Conservation (phyloP, 1,140 invertebrate species). For the Holotrichia oblita region DNA sequence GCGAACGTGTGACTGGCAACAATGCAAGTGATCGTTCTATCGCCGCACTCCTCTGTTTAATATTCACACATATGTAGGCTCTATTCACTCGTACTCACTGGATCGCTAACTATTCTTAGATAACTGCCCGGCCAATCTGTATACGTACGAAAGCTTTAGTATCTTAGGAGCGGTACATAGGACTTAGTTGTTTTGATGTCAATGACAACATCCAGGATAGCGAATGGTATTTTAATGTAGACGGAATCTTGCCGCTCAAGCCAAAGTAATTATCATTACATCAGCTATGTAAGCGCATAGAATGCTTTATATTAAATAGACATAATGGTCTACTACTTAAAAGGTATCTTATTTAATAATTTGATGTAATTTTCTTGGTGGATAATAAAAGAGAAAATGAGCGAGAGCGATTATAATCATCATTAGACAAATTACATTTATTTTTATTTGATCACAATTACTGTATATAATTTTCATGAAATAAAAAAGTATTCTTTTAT, state of each 20-base stretch:
- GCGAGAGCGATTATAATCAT: not conserved
- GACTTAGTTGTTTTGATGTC: too few relatives aligned
- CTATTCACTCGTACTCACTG: too few relatives aligned
- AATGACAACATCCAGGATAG: not conserved
- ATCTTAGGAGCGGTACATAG: not conserved
- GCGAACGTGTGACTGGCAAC: too few relatives aligned
- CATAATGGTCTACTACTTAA: not conserved
- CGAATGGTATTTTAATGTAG: constrained; percentile 20
- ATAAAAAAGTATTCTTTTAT: not conserved
- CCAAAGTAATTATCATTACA: constrained; percentile 33
- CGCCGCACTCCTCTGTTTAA: too few relatives aligned
- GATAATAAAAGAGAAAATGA: constrained; percentile 14
- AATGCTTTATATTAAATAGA: not conserved
- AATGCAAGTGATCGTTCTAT: too few relatives aligned
- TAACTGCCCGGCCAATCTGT: too few relatives aligned
- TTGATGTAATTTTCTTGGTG: not conserved
- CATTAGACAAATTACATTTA: not conserved
- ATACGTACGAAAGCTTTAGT: too few relatives aligned
- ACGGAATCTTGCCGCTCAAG: not conserved
- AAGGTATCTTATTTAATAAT: constrained; percentile 16
- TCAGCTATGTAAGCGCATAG: not conserved
- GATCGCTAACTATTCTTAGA: too few relatives aligned
- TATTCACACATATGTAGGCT: too few relatives aligned
- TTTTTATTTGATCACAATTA: not conserved
- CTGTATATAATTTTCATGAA: not conserved